Base-by-base conservation (phyloP, 2,797 vertebrate species). In the Pantherophis alleghaniensis region DNA sequence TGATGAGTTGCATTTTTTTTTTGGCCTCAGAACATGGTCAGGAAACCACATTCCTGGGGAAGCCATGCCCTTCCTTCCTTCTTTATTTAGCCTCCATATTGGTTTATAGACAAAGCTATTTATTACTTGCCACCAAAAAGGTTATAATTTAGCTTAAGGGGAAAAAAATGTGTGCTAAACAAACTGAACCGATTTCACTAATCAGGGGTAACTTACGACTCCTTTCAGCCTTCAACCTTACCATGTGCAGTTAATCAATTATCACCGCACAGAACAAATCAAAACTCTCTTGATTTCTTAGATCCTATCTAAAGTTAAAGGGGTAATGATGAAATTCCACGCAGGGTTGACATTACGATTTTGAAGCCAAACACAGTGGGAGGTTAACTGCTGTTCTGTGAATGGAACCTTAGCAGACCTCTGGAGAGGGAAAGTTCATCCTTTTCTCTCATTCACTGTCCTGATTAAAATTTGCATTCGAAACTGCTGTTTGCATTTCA, bases 61-160 rank as follows among this genome's bases (percentile, higher is more conserved):
- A 92, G 37, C 57, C 26, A 12, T 92, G 51, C 63, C 87, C 55
- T 89, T 89, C 37, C 57, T 57, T 51, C 87, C 87, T 88, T 60
- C 87, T 37, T 60, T 92, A 51, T 79, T 92, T 92, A 89, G 92
- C 42, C 20, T 92, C 42, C 28, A 89, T n/a, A 56, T 24, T 69
- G 61, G n/a, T 69, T 51, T 60, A 53, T 20, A 51, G 28, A 87
- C 42, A 32, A 7, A 55, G 24, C 66, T 89, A n/a, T 69, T 55
- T 74, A 61, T 60, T 59, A 7, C 79, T 51, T 53, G 11, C 79
- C 28, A 61, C 20, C 14, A 26, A 86, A 90, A 90, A 90, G 74
- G 32, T n/a, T 86, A 53, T 93, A 93, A 55, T 26, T 37, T 86
- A 74, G 57, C 61, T 51, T 60, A 55, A 61, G 32, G 20, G 0